Evolutionary conservation across 2,888 invertebrate species (phyloP).

Genomic region (Meta bourneti): DNA sequence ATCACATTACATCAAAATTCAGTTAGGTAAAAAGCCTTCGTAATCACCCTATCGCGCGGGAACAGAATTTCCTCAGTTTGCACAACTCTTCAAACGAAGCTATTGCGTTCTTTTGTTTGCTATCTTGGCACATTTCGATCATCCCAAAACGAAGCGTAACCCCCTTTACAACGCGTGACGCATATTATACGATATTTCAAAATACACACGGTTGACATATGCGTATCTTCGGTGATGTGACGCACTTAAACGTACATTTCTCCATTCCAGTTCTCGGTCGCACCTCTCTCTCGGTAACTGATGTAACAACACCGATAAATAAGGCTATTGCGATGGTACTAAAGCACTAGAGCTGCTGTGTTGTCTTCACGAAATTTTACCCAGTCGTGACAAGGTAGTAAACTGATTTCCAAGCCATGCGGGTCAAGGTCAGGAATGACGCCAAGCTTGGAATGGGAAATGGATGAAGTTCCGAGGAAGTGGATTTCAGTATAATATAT

Average conservation of each 20-base stretch:
- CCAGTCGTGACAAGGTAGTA: neutral
- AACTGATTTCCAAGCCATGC: neutral
- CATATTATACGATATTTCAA: neutral
- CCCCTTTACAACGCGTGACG: neutral
- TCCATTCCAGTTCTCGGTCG: too few relatives aligned
- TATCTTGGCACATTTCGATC: neutral
- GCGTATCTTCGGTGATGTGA: too few relatives aligned
- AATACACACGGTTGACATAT: neutral
- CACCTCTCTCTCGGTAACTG: neutral
- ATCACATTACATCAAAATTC: neutral
- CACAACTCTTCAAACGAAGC: neutral
- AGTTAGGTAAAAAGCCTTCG: neutral
- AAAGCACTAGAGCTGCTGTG: neutral
- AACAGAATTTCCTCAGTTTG: neutral
- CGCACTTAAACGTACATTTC: too few relatives aligned
- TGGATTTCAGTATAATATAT: neutral
- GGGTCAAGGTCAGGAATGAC: slow-evolving; percentile 34
- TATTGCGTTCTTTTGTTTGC: neutral
- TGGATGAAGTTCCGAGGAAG: neutral
- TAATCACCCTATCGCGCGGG: neutral
- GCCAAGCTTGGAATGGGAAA: slow-evolving; percentile 4
- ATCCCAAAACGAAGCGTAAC: neutral
- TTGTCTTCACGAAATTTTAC: neutral
- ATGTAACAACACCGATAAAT: neutral
- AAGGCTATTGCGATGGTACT: neutral